Percentiles rank a stretch among this genome's conserved stretches.
phyloP scores from a whole-genome alignment of 2,113 vertebrate species.

The Oreochromis spilurus region DNA sequence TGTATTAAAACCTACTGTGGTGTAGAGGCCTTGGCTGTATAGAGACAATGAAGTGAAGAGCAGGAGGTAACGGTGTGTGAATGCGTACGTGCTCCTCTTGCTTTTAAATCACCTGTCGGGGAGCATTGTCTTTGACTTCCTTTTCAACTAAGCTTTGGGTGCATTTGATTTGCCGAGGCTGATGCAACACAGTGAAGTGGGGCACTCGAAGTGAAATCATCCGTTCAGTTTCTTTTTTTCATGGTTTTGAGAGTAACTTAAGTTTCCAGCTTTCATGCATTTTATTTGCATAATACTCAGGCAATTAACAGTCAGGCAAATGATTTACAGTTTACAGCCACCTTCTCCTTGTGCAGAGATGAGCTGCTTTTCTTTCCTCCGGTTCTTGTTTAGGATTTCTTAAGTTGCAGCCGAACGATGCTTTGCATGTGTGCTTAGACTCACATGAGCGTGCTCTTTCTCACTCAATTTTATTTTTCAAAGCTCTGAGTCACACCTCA shows the following conservation, averaged over 20 bases:
- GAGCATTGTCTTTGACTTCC: neutral
- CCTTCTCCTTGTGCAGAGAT: neutral
- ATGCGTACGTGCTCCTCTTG: neutral
- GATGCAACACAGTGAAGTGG: conserved; percentile 4
- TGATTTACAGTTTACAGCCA: neutral
- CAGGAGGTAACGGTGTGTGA: neutral
- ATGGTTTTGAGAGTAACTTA: neutral
- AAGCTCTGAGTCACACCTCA: conserved; percentile 2
- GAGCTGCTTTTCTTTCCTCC: neutral
- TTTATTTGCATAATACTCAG: neutral
- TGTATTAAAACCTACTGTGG: neutral
- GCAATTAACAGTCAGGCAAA: neutral
- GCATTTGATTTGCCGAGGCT: conserved; percentile 17
- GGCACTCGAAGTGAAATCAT: neutral
- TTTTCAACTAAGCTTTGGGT: conserved; percentile 1
- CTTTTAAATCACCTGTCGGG: neutral
- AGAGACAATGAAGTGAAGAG: neutral
- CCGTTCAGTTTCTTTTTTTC: neutral
- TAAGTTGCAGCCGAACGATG: neutral
- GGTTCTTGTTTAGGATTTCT: neutral
- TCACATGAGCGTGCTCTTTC: neutral
- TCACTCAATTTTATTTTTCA: neutral
- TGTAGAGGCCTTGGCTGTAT: neutral
- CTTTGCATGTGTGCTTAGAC: neutral
- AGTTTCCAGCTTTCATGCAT: neutral